Evolutionary conservation across 2,113 vertebrate genomes (phyloP), one percentile per base, ranked within the genome.

Genomic region (Stercorarius parasiticus): DNA sequence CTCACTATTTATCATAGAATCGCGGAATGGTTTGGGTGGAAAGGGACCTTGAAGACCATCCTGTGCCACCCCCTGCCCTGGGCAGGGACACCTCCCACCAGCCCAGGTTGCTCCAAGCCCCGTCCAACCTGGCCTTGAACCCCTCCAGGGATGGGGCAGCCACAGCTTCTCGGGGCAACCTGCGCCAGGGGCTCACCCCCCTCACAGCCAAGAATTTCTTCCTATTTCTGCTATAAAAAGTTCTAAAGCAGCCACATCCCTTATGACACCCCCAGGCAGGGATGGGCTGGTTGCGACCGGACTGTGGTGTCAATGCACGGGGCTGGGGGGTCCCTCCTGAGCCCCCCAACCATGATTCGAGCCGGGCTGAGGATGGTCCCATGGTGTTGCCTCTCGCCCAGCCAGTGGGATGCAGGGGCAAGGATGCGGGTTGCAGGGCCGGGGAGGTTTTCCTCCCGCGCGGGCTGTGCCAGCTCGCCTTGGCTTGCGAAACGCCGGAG

Each of bases 341-440:
- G 25, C 58, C 9, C 21, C 25, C 19, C 1, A 1, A 12, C 49
- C 56, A 25, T 1, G 5, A 5, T 13, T 49, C 0, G 12, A 18
- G 29, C n/a, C 7, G 30, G 6, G 40, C 25, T 43, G 73, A 40
- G 27, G 23, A 10, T 10, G 8, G 8, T 6, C 32, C 55, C 1
- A 0, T 2, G 12, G 65, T 4, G 22, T 9, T 32, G 27, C 23
- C 20, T 27, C 32, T 69, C 4, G 3, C 49, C 52, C 52, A 13
- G 20, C 20, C 52, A 5, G 45, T 3, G 15, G 67, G 59, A 11
- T 27, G 73, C 15, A 3, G 3, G 8, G 55, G 26, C 30, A 27
- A 49, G 71, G 70, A 1, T 29, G 67, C 1, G 38, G 49, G 26
- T 67, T 32, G 23, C 61, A 65, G 76, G 34, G 73, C 5, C 0